Base-by-base conservation (phyloP, 2,113 vertebrate species). In the Cranoglanis bouderius region DNA sequence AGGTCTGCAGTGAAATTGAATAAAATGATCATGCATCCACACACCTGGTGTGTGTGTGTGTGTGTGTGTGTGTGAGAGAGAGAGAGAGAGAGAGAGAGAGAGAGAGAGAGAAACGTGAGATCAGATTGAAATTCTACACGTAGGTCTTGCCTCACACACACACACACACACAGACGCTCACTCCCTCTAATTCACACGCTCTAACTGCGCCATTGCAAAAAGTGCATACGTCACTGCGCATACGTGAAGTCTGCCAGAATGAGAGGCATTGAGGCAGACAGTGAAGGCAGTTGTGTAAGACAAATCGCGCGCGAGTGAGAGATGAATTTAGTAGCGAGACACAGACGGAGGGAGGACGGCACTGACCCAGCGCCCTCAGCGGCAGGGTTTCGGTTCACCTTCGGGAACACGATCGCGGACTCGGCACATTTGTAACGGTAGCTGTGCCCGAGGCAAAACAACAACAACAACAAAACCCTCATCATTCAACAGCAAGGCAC, bases 261-360 rank as follows among this genome's bases (percentile, higher is more conserved):
- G 49, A 81, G 63, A 88, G 38, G 35, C 61, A 43, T 1, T 43
- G 63, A 88, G 85, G 51, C 80, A 83, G 77, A 24, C 67, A 63
- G 67, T 81, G 67, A 24, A 40, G 26, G 38, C 53, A 46, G 83
- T 94, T 94, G 92, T 91, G 93, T 93, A 94, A 94, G 83, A 82
- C 57, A 53, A 55, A 82, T 89, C 63, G 90, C 85, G 88, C 29
- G 40, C 13, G 59, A 49, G 40, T 18, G 82, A 84, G 82, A 49
- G 82, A 84, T 84, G 82, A 65, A 32, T 32, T 7, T 65, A 46
- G 59, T 65, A 19, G 26, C 38, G 59, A 67, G 38, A 67, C 59
- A n/a, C 59, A 49, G 40, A 49, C 82, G 40, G 81, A 82, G 53
- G 32, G 81, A 82, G 81, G 53, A 82, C 53, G 32, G 21, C 53